These are phyloP conservation scores for Potamarius usumacintae DNA, from an alignment of 2,113 vertebrate genomes.

Conservation along the genomic window DNA sequence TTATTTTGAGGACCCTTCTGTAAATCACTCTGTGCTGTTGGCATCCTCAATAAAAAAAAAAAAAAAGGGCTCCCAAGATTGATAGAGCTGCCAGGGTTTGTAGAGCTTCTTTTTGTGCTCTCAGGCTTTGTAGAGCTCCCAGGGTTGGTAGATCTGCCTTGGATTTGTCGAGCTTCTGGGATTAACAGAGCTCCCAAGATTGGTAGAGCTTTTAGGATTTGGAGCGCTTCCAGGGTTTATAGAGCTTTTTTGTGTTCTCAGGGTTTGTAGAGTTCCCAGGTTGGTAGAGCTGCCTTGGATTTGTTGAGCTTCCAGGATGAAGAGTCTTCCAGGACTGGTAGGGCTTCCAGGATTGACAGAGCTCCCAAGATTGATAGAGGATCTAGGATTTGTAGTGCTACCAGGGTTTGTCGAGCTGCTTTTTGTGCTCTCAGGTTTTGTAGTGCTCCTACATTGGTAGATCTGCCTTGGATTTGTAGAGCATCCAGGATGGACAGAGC, in stretches of 20 bases:
- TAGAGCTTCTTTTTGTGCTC: neutral
- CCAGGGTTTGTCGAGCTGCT: too few relatives aligned
- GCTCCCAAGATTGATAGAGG: neutral
- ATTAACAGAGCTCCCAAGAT: neutral
- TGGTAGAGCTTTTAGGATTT: neutral
- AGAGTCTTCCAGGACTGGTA: too few relatives aligned
- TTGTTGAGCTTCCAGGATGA: neutral
- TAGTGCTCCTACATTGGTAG: too few relatives aligned
- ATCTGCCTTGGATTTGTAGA: too few relatives aligned
- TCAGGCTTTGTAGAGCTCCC: too few relatives aligned
- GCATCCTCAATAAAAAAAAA: too few relatives aligned
- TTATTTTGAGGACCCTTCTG: too few relatives aligned
- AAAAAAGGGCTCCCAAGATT: neutral
- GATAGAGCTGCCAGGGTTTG: too few relatives aligned
- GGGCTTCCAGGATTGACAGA: neutral
- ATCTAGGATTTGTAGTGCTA: neutral
- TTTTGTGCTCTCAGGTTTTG: too few relatives aligned
- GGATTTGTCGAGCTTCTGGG: neutral
- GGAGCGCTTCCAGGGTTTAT: neutral
- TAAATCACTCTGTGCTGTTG: too few relatives aligned
- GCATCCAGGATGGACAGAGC: neutral
- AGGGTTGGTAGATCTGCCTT: neutral
- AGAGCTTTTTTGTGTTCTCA: too few relatives aligned
- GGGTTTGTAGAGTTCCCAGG: neutral
- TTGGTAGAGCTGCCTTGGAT: neutral